phyloP scores from a whole-genome alignment of 2,888 invertebrate species.

The Pheosia tremula region DNA sequence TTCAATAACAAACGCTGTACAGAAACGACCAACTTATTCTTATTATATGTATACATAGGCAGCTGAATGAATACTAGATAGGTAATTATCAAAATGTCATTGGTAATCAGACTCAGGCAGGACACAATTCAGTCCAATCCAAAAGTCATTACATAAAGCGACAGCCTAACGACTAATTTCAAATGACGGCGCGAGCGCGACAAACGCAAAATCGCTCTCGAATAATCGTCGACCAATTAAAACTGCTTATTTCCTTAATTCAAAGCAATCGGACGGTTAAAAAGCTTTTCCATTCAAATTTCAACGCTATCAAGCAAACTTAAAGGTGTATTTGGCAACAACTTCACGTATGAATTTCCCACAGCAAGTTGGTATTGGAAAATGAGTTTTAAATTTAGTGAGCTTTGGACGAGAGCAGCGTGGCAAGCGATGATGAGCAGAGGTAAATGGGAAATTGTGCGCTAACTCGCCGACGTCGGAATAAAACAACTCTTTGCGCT shows the following conservation, averaged over 20 bases:
- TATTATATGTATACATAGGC: too few relatives aligned
- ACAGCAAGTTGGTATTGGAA: conserved; percentile 29
- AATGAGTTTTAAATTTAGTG: conserved; percentile 33
- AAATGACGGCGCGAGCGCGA: conserved; percentile 46
- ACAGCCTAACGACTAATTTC: conserved; percentile 38
- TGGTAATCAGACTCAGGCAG: conserved; percentile 11
- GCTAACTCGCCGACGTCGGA: conserved; percentile 74
- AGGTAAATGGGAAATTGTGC: conserved; percentile 80
- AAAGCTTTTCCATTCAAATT: conserved; percentile 49
- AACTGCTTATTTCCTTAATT: conserved; percentile 82
- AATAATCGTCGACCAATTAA: conserved; percentile 78
- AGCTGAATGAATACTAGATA: too few relatives aligned
- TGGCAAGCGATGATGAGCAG: conserved; percentile 54
- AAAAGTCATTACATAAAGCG: conserved; percentile 22
- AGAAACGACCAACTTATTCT: too few relatives aligned
- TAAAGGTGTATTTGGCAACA: conserved; percentile 23
- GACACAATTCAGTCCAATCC: conserved; percentile 15
- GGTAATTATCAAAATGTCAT: background rate
- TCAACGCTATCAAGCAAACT: conserved; percentile 15
- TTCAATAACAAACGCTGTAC: too few relatives aligned
- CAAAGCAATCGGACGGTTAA: conserved; percentile 69
- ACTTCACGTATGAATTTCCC: conserved; percentile 40
- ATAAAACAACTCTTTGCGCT: conserved; percentile 83
- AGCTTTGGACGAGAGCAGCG: conserved; percentile 45
- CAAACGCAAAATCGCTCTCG: conserved; percentile 61